These are phyloP conservation scores for Monoplex corrugatus DNA, from an alignment of 2,888 invertebrate species.

Conservation along the genomic window DNA sequence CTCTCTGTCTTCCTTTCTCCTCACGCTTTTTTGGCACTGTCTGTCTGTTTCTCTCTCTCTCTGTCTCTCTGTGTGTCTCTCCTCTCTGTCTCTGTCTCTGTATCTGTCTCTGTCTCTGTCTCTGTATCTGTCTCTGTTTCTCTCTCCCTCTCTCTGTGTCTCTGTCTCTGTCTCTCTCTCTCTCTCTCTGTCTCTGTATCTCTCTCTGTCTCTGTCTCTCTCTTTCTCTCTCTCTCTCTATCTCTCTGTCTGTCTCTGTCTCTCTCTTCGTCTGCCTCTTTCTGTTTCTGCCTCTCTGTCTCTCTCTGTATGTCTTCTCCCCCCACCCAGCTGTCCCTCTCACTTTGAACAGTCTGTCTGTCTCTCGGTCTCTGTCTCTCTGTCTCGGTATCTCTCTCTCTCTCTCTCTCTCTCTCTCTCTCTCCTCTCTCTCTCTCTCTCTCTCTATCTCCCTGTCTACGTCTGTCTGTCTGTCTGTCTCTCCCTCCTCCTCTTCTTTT, in stretches of 20 bases:
- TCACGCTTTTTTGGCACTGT: too few relatives aligned
- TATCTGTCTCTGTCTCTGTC: background rate
- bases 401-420: background rate
- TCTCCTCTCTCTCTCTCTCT: background rate
- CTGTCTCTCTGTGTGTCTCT: background rate
- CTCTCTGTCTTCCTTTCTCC: background rate
- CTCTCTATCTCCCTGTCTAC: slow-evolving; percentile 22
- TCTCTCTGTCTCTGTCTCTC: background rate
- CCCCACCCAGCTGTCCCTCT: too few relatives aligned
- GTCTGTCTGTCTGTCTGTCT: background rate
- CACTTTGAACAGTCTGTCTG: background rate
- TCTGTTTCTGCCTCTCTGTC: too few relatives aligned
- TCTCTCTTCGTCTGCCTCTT: too few relatives aligned
- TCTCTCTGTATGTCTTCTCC: too few relatives aligned
- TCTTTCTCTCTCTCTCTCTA: background rate
- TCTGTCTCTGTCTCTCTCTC: background rate
- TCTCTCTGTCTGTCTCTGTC: background rate
- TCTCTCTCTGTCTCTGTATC: slow-evolving; percentile 3
- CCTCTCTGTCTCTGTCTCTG: background rate
- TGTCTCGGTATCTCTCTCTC: background rate
- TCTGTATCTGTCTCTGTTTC: background rate
- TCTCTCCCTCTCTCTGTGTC: background rate
- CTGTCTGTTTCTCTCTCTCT: background rate
- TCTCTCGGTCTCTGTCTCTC: background rate
- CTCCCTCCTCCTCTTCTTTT: background rate